Evolutionary conservation across 2,797 vertebrate species (phyloP).

Genomic region (Micromesistius poutassou): DNA sequence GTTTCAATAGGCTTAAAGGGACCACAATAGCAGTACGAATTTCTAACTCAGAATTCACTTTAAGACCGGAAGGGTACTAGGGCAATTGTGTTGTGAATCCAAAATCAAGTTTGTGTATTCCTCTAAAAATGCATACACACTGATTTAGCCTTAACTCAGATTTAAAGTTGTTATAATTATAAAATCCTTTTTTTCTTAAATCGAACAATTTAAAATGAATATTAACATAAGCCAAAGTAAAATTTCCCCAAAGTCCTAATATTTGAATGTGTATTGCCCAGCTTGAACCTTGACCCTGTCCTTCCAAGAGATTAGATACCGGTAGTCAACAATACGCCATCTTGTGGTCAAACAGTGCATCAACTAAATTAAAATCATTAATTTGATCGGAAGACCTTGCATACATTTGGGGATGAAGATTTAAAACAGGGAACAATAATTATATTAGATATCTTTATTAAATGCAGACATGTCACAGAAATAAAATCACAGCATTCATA

Average conservation of each 20-base stretch:
- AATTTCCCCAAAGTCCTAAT: neutral
- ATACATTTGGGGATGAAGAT: constrained; percentile 3
- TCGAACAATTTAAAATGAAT: neutral
- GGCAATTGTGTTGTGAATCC: neutral
- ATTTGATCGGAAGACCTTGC: neutral
- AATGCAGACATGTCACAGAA: constrained; percentile 3
- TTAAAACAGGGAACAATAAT: neutral
- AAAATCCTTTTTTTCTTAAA: too few relatives aligned
- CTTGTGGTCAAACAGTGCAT: neutral
- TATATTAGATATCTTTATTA: constrained; percentile 4
- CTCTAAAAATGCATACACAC: neutral
- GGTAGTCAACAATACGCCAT: neutral
- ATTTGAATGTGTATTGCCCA: neutral
- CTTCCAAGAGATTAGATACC: neutral
- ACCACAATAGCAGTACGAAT: neutral
- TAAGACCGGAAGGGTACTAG: neutral
- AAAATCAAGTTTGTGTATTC: neutral
- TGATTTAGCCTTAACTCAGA: too few relatives aligned
- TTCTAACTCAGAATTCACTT: neutral
- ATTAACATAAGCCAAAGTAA: neutral
- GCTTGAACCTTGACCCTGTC: neutral
- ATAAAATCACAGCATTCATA: neutral
- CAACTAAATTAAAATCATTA: neutral
- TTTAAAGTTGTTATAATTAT: too few relatives aligned
- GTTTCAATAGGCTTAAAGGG: neutral